phyloP scores from a whole-genome alignment of 2,888 invertebrate species.

The Saturnia japonica region DNA sequence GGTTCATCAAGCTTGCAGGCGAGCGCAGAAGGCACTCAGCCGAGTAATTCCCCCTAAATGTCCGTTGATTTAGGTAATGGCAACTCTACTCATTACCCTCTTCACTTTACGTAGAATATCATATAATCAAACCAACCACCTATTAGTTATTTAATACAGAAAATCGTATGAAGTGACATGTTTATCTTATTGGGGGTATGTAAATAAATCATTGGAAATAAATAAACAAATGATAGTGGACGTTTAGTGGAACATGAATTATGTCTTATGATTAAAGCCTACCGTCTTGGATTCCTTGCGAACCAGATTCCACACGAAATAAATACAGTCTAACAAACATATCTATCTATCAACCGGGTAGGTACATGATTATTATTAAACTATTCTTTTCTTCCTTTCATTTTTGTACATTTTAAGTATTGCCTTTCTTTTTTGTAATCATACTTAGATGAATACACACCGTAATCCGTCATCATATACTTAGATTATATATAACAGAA shows the following conservation, averaged over 20 bases:
- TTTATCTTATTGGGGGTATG: not conserved
- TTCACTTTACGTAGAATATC: too few relatives aligned
- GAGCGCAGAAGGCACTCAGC: too few relatives aligned
- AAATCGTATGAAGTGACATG: not conserved
- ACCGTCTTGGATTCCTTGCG: constrained; percentile 45
- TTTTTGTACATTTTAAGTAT: too few relatives aligned
- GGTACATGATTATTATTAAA: constrained; percentile 15
- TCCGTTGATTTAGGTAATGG: too few relatives aligned
- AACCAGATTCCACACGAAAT: constrained; percentile 35
- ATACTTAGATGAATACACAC: too few relatives aligned
- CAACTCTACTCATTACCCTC: too few relatives aligned
- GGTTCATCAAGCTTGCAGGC: too few relatives aligned
- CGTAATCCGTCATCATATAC: too few relatives aligned
- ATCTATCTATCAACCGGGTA: constrained; percentile 12
- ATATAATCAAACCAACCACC: not conserved
- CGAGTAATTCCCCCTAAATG: too few relatives aligned
- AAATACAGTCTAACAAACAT: constrained; percentile 7
- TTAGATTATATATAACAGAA: too few relatives aligned
- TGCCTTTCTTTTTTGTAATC: too few relatives aligned
- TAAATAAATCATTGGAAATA: constrained; percentile 15
- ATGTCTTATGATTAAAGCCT: constrained; percentile 73
- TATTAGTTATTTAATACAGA: not conserved
- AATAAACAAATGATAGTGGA: constrained; percentile 59
- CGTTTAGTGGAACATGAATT: constrained; percentile 54
- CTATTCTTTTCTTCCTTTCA: too few relatives aligned